phyloP scores from a whole-genome alignment of 2,113 vertebrate genomes.

The Uria aalge region DNA sequence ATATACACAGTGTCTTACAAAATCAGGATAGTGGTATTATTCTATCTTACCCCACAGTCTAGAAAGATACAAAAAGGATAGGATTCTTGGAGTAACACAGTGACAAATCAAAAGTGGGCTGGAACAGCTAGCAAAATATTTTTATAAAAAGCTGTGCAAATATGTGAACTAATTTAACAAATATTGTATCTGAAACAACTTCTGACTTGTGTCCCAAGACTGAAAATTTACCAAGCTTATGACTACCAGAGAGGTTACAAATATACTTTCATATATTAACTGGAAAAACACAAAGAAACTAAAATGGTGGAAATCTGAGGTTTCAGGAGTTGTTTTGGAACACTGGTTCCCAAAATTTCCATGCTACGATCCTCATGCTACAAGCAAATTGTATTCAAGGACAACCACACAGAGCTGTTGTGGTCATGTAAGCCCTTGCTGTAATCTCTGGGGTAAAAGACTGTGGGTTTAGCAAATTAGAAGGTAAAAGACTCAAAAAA shows the following conservation, averaged over 20 bases:
- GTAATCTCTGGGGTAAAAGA: not conserved
- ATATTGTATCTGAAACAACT: not conserved
- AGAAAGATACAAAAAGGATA: not conserved
- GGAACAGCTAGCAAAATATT: not conserved
- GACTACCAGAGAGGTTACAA: not conserved
- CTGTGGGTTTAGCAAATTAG: not conserved
- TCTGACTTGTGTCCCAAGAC: not conserved
- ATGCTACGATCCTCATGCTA: not conserved
- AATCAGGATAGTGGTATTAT: not conserved
- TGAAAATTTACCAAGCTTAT: not conserved
- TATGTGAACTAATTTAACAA: not conserved
- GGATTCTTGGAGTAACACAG: not conserved
- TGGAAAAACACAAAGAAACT: not conserved
- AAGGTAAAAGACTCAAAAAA: not conserved
- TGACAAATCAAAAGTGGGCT: not conserved
- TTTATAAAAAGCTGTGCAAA: not conserved
- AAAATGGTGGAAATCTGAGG: not conserved
- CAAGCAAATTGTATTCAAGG: not conserved
- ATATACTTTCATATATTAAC: not conserved
- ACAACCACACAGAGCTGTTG: not conserved
- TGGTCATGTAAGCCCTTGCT: not conserved
- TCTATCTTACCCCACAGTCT: not conserved
- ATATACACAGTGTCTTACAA: not conserved
- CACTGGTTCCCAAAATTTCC: not conserved
- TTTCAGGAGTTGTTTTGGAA: not conserved